Conservation (phyloP, 92 coral and sea anemone genomes). For the Heteractis magnifica region DNA sequence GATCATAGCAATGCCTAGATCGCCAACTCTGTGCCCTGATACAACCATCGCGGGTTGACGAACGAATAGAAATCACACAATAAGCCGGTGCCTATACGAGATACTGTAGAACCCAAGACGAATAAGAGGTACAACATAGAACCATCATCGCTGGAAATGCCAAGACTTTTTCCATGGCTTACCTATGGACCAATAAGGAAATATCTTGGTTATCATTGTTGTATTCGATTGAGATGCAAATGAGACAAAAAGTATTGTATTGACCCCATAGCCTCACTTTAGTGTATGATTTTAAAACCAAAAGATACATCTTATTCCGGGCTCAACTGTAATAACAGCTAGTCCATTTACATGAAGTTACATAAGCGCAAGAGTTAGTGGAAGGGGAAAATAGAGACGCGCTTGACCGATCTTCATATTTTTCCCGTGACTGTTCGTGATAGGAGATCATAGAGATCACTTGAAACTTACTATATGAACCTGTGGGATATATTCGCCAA, state of each 20-base stretch:
- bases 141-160: slow-evolving; percentile 38
- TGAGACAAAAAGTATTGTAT: too few species aligned
- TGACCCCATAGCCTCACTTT: too few species aligned
- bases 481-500: slow-evolving; percentile 49
- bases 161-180: slow-evolving; percentile 27
- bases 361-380: too few species aligned
- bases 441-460: background rate
- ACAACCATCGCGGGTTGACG: slow-evolving; percentile 41
- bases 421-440: too few species aligned
- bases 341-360: too few species aligned
- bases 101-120: slow-evolving; percentile 40
- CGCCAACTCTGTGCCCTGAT: slow-evolving; percentile 35
- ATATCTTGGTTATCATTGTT: too few species aligned
- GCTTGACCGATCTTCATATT: background rate
- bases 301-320: too few species aligned
- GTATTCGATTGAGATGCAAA: background rate
- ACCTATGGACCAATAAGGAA: slow-evolving; percentile 17
- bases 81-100: slow-evolving; percentile 42
- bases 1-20: slow-evolving; percentile 32
- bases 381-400: background rate
- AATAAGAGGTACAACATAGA: slow-evolving; percentile 42
- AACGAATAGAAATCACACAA: slow-evolving; percentile 24
- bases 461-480: slow-evolving; percentile 46
- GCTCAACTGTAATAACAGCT: too few species aligned
- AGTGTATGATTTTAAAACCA: too few species aligned